Conservation (phyloP, 2,888 invertebrate genomes). For the Plagodis pulveraria region DNA sequence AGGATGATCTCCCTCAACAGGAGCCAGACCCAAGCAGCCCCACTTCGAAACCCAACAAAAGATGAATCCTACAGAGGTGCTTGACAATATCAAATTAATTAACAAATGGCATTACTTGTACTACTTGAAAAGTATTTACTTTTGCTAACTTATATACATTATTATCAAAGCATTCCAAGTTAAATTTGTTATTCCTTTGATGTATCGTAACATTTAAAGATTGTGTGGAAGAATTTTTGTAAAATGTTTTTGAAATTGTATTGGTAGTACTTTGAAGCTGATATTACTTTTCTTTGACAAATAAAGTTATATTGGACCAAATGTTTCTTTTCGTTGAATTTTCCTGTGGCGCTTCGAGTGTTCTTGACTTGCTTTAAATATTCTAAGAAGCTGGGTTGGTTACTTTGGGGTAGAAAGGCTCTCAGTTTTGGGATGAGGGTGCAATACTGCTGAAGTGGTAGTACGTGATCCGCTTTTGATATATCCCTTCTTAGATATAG, state of each 20-base stretch:
- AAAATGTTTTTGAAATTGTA: too few relatives aligned
- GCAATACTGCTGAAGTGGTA: conserved; percentile 52
- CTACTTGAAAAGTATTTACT: too few relatives aligned
- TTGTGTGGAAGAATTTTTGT: too few relatives aligned
- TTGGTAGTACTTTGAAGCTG: too few relatives aligned
- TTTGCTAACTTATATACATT: too few relatives aligned
- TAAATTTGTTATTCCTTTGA: too few relatives aligned
- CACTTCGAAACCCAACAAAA: background rate
- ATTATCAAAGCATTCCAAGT: too few relatives aligned
- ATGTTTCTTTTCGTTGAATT: background rate
- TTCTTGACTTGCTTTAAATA: conserved; percentile 9
- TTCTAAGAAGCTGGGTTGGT: conserved; percentile 20
- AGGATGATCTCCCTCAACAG: background rate
- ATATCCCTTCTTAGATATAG: conserved; percentile 12
- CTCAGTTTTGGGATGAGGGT: conserved; percentile 37
- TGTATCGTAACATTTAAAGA: too few relatives aligned
- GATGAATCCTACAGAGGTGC: background rate
- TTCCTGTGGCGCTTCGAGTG: conserved; percentile 6
- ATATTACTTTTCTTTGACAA: conserved; percentile 1
- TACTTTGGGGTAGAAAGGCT: conserved; percentile 12
- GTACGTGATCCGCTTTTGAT: conserved; percentile 63
- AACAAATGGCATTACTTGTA: too few relatives aligned
- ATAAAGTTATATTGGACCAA: conserved; percentile 2
- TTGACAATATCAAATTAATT: background rate
- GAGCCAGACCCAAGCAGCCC: background rate